A percentile compares a stretch with the other conserved stretches of the same genome.
These are phyloP conservation scores for Ramphastos sulfuratus DNA, from an alignment of 2,113 vertebrate genomes.

Conservation along the genomic window DNA sequence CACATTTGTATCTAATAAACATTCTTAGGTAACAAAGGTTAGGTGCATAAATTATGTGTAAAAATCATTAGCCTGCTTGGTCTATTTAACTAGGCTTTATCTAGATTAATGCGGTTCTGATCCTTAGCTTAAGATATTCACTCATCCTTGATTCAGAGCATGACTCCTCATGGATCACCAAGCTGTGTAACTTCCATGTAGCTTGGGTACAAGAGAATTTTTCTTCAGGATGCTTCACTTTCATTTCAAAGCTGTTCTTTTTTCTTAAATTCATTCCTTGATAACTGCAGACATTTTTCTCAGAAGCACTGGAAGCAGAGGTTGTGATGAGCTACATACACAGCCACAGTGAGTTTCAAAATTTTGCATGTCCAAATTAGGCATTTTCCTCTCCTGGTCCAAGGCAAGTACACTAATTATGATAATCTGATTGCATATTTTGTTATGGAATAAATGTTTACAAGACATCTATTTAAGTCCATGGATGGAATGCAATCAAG, in stretches of 20 bases:
- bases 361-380: neutral
- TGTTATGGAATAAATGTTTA: constrained; percentile 17
- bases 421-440: constrained; percentile 23
- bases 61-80: neutral
- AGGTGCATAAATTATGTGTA: neutral
- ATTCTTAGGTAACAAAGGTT: neutral
- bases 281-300: neutral
- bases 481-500: constrained; percentile 21
- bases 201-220: neutral
- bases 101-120: neutral
- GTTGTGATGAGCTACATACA: neutral
- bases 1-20: fast-evolving
- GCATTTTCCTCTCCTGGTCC: neutral
- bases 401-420: neutral
- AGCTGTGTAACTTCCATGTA: neutral
- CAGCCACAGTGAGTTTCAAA: neutral
- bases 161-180: neutral
- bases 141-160: neutral
- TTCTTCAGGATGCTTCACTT: neutral
- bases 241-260: neutral
- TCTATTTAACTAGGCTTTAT: neutral
- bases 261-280: neutral
- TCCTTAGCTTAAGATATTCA: neutral
- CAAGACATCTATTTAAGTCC: constrained; percentile 13
- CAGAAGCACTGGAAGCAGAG: neutral